A percentile compares a stretch with the other conserved stretches of the same genome.
Conservation (phyloP, 2,797 vertebrate genomes). For the Neopelma chrysocephalum region DNA sequence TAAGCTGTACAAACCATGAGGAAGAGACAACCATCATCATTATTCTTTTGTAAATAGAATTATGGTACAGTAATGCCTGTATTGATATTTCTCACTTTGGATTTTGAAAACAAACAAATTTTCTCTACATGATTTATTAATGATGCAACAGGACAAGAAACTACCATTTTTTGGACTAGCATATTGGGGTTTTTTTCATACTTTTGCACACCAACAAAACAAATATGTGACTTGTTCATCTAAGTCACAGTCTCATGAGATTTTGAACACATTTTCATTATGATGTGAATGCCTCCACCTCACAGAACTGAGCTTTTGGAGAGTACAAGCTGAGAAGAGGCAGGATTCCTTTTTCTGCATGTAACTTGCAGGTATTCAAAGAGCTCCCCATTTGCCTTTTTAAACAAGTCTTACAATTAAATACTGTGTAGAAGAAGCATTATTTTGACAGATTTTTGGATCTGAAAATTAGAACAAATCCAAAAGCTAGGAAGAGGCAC, state of each 20-base stretch:
- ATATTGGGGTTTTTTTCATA: accelerated
- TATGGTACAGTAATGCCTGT: not conserved
- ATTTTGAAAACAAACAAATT: not conserved
- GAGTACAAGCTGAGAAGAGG: not conserved
- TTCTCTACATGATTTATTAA: not conserved
- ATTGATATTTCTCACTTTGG: not conserved
- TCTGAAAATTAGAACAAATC: not conserved
- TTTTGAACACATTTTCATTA: not conserved
- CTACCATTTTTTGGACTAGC: not conserved
- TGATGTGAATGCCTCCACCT: not conserved
- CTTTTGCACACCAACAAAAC: not conserved
- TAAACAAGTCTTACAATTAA: not conserved
- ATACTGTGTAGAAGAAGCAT: not conserved
- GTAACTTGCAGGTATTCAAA: not conserved
- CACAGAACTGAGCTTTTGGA: not conserved
- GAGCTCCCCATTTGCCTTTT: not conserved
- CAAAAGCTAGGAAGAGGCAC: not conserved
- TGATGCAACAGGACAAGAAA: not conserved
- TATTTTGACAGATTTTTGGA: not conserved
- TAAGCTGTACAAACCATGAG: not conserved
- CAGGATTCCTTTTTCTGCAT: not conserved
- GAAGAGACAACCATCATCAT: not conserved
- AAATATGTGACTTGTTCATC: not conserved
- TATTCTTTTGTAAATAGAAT: not conserved
- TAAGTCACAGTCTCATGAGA: not conserved